Evolutionary conservation across 2,888 invertebrate genomes (phyloP).

Genomic region (Thalpophila matura): DNA sequence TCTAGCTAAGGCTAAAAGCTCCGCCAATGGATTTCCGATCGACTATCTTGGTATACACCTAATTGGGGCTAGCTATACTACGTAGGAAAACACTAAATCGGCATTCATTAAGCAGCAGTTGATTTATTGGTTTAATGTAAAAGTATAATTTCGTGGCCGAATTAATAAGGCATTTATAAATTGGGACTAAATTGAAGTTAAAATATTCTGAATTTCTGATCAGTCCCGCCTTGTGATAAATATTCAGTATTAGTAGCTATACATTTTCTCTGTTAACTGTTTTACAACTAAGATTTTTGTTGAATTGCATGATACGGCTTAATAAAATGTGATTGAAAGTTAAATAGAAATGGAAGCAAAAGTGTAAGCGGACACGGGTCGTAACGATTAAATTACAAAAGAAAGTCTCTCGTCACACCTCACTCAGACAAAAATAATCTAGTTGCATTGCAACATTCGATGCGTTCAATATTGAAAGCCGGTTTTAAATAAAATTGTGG

Average conservation of each 20-base stretch:
- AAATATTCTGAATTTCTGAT: slow-evolving; percentile 13
- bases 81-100: slow-evolving; percentile 40
- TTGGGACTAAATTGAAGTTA: slow-evolving; percentile 4
- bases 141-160: slow-evolving; percentile 41
- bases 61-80: slow-evolving; percentile 47
- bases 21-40: slow-evolving; percentile 40
- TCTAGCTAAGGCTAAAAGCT: slow-evolving; percentile 45
- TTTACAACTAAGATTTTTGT: slow-evolving; percentile 27
- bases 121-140: slow-evolving; percentile 43
- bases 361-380: slow-evolving; percentile 78
- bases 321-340: slow-evolving; percentile 77
- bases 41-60: slow-evolving; percentile 42
- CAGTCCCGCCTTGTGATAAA: slow-evolving; percentile 3
- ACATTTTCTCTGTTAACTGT: slow-evolving; percentile 26
- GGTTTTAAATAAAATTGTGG: slow-evolving; percentile 78
- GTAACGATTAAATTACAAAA: slow-evolving; percentile 83
- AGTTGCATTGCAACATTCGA: slow-evolving; percentile 73
- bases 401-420: slow-evolving; percentile 78
- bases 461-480: slow-evolving; percentile 70
- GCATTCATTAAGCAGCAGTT: slow-evolving; percentile 35
- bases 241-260: neutral
- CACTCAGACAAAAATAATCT: slow-evolving; percentile 75
- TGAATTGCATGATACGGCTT: slow-evolving; percentile 61
- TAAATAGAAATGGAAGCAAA: slow-evolving; percentile 77
- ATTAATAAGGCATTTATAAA: slow-evolving; percentile 29